Evolutionary conservation across 1,140 invertebrate species (phyloP), one percentile per base, ranked within the genome.

Genomic region (Panagrolaimus sp.): DNA sequence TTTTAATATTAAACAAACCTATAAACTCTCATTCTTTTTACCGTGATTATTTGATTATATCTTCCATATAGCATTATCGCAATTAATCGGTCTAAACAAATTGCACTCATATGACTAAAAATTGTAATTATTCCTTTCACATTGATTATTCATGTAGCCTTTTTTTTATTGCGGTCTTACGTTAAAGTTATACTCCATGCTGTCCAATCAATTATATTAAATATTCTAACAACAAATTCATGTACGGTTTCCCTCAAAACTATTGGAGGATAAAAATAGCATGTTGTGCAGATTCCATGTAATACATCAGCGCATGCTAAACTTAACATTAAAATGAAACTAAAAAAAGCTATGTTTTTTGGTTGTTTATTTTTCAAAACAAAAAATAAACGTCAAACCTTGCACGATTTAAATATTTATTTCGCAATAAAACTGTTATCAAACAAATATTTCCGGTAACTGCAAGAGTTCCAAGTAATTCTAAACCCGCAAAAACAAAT

Each of bases 261-360:
- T 65, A 82, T 83, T 31, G 80, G 80, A 11, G 80, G 80, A 65
- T 83, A 82, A 67, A 82, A 82, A 65, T 83, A 82, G 44, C 65
- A 73, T 25, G 81, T 80, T 31, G 80, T 82, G 4, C 81, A 78
- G 38, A 82, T 74, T 13, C 80, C 81, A 46, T 82, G 80, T 9
- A 82, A 57, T 13, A 82, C 73, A 63, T 82, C 80, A 11, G 80
- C 80, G 11, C 77, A 71, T 5, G 81, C 81, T 27, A 82, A 66
- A 46, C 73, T 80, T 1, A 82, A 46, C 81, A 82, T 83, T 23
- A 82, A 69, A 51, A 82, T 72, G 68, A 82, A 82, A 65, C 78
- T 80, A 65, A 31, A 78, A 5, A 25, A 20, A 64, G 64, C 16
- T 63, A n/a, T 1, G 20, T 43, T 25, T 42, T 71, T 16, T 9